These are phyloP conservation scores for Acromyrmex charruanus DNA, from an alignment of 1,140 invertebrate species.

Conservation along the genomic window DNA sequence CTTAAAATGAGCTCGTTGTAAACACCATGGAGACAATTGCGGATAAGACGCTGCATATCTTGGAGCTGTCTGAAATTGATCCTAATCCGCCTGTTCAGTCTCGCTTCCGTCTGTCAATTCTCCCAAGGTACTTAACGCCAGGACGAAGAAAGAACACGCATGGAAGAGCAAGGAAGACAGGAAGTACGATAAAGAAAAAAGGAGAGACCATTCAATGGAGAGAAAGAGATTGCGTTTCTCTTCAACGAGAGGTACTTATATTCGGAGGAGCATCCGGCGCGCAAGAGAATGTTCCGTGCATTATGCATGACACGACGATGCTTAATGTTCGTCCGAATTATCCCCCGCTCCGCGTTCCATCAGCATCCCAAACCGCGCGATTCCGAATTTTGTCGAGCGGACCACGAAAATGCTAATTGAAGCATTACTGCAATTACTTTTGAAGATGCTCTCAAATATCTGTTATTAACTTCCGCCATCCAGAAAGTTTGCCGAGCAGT, in stretches of 20 bases:
- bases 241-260: slow-evolving; percentile 75
- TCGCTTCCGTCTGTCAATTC: slow-evolving; percentile 83
- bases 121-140: slow-evolving; percentile 85
- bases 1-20: slow-evolving; percentile 31
- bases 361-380: slow-evolving; percentile 15
- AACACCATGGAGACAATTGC: slow-evolving; percentile 44
- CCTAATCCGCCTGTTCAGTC: slow-evolving; percentile 85
- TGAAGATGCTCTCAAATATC: slow-evolving; percentile 31
- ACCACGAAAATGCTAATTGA: slow-evolving; percentile 72
- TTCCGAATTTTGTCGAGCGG: slow-evolving; percentile 68
- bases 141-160: slow-evolving; percentile 77
- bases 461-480: slow-evolving; percentile 36
- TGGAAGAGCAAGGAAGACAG: slow-evolving; percentile 63
- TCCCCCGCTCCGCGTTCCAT: slow-evolving; percentile 29
- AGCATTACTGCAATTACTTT: slow-evolving; percentile 68
- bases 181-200: slow-evolving; percentile 43
- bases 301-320: slow-evolving; percentile 80
- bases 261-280: slow-evolving; percentile 76
- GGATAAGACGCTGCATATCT: slow-evolving; percentile 80
- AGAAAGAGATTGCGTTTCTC: slow-evolving; percentile 61
- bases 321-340: slow-evolving; percentile 78
- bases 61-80: slow-evolving; percentile 85
- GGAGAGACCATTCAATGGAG: neutral
- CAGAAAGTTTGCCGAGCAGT: slow-evolving; percentile 1
- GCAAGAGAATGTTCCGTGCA: slow-evolving; percentile 75